Conservation (phyloP, 2,113 vertebrate species). For the Ceyx melanurus region DNA sequence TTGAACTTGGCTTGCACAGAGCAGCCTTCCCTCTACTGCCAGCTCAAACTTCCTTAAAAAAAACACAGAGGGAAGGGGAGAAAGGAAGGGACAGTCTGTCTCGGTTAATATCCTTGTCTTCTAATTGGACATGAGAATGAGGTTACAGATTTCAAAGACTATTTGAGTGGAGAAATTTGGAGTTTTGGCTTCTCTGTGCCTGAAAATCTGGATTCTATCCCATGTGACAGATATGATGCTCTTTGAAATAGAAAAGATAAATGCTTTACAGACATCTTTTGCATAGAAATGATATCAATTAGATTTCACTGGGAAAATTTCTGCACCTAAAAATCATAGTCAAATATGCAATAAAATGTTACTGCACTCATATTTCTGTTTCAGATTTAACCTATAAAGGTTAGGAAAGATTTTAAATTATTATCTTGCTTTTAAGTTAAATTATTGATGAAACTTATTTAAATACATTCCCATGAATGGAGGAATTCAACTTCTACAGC, state of each 20-base stretch:
- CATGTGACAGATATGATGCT: slow-evolving; percentile 44
- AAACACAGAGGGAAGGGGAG: not conserved
- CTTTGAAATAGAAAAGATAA: slow-evolving; percentile 62
- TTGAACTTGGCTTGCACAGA: not conserved
- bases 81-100: not conserved
- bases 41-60: not conserved
- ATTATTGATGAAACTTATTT: slow-evolving; percentile 69
- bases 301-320: slow-evolving; percentile 70
- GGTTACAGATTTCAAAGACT: not conserved
- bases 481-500: slow-evolving; percentile 74
- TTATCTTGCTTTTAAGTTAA: slow-evolving; percentile 60
- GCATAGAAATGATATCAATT: slow-evolving; percentile 67
- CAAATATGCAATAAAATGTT: slow-evolving; percentile 66
- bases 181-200: not conserved
- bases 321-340: slow-evolving; percentile 58
- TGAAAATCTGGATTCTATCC: slow-evolving; percentile 33
- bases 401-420: slow-evolving; percentile 66
- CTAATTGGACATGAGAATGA: not conserved
- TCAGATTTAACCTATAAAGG: slow-evolving; percentile 58
- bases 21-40: not conserved
- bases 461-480: slow-evolving; percentile 74
- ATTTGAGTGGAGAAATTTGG: slow-evolving; percentile 1
- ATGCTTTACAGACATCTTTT: slow-evolving; percentile 65
- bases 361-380: slow-evolving; percentile 62
- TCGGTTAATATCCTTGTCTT: not conserved